Evolutionary conservation across 1,140 invertebrate species (phyloP).

Genomic region (Luehdorfia chinensis): DNA sequence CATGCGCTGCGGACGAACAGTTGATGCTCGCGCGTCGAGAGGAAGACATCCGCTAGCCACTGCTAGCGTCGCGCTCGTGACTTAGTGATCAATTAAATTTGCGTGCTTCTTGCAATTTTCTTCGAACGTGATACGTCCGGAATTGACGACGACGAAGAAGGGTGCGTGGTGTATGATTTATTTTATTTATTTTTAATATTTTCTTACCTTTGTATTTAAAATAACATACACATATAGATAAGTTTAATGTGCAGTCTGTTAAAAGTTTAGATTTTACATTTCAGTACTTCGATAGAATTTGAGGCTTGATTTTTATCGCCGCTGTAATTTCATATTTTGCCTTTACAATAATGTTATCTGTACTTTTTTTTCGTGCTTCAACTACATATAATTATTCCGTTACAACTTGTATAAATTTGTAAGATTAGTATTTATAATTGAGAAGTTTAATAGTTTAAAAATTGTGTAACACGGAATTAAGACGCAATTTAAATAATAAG

Average conservation of each 20-base stretch:
- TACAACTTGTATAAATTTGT: too few species aligned
- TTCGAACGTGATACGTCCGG: conserved; percentile 23
- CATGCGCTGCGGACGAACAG: conserved; percentile 44
- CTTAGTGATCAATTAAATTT: conserved; percentile 25
- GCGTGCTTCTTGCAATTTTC: conserved; percentile 24
- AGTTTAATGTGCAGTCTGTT: not conserved
- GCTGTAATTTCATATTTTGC: too few species aligned
- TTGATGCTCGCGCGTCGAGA: conserved; percentile 66
- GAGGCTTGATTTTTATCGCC: too few species aligned
- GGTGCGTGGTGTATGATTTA: conserved; percentile 39
- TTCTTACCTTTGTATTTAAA: not conserved
- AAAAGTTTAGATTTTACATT: too few species aligned
- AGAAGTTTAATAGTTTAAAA: conserved; percentile 22
- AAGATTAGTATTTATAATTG: not conserved
- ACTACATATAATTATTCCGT: too few species aligned
- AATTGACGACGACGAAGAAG: conserved; percentile 17
- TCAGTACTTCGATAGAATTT: too few species aligned
- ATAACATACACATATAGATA: too few species aligned
- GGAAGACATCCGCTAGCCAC: conserved; percentile 56
- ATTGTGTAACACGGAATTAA: conserved; percentile 39
- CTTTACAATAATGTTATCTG: too few species aligned
- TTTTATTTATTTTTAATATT: not conserved
- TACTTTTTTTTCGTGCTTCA: too few species aligned
- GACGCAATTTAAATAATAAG: conserved; percentile 30
- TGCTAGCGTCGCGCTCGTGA: conserved; percentile 30